Base-by-base conservation (phyloP, 1,140 invertebrate genomes). In the Steinernema khuongi region DNA sequence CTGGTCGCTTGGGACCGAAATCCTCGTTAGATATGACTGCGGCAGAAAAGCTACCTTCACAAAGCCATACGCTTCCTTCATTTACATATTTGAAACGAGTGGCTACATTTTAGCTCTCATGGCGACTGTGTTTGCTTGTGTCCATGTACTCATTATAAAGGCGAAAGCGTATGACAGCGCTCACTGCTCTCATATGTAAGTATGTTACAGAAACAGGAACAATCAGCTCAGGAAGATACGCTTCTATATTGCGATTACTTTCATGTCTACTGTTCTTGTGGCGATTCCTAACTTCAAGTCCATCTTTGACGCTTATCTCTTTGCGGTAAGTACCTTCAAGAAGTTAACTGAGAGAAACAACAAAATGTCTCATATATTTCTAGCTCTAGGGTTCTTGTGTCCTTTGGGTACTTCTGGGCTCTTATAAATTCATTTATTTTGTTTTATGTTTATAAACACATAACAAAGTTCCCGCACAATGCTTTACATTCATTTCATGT, bases 41-140 rank as follows among this genome's bases (percentile, higher is more conserved):
- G 50, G 50, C 50, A 7, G 50, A 22, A 60, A 60, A 60, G 50
- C 50, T 14, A 60, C 50, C 7, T 60, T 60, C 50, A 60, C 50
- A 17, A 60, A 60, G 22, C 4, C 11, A 14, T 60, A 60, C 50
- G 50, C 50, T 7, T 60, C 50, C 11, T 60, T 60, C 26, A 60
- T 60, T 26, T 60, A 60, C 50, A 2, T 60, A 7, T 60, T 60
- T 22, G 50, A 60, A 22, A 60, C 50, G 2, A 22, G 50, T 22
- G 50, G 50, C 22, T 60, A 60, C 50, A 60, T 60, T 7, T 22
- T 60, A 22, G 50, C 50, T 7, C 22, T 60, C 22, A 22, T 22
- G 26, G 50, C 50, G 14, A 60, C 50, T 17, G 11, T 2, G 4
- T 17, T 60, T 22, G 50, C 50, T 2, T 60, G 50, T 60, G 50